These are phyloP conservation scores for Protobothrops mucrosquamatus DNA, from an alignment of 2,113 vertebrate genomes.

Conservation along the genomic window DNA sequence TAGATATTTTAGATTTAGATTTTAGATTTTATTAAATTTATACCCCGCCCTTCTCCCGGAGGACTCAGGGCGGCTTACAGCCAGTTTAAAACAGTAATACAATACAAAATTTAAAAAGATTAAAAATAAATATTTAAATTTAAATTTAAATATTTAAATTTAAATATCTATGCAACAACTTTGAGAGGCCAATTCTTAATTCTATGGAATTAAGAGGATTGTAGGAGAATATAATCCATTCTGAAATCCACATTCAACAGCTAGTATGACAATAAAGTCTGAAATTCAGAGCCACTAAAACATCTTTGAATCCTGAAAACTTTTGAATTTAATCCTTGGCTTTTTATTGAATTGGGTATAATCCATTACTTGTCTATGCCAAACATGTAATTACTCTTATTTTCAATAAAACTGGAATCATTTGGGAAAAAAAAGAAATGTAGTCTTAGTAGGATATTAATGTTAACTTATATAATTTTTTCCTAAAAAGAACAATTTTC, in stretches of 20 bases:
- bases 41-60: too few species aligned
- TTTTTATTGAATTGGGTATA: not conserved
- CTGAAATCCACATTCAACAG: not conserved
- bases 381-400: not conserved
- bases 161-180: not conserved
- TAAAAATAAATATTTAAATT: too few species aligned
- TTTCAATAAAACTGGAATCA: not conserved
- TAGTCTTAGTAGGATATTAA: not conserved
- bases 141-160: too few species aligned
- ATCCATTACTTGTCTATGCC: not conserved
- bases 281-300: not conserved
- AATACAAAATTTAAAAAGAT: too few species aligned
- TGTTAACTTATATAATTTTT: not conserved
- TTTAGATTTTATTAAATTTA: too few species aligned
- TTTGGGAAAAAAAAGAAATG: not conserved
- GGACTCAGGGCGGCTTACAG: too few species aligned
- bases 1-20: too few species aligned
- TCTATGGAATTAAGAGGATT: not conserved
- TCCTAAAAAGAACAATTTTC: not conserved
- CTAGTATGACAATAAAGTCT: not conserved
- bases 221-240: not conserved
- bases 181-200: too few species aligned
- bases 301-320: not conserved
- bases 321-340: not conserved
- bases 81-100: too few species aligned